A percentile compares a stretch with the other conserved stretches of the same genome.
Conservation (phyloP, 2,797 vertebrate species). For the Nannoperca australis region DNA sequence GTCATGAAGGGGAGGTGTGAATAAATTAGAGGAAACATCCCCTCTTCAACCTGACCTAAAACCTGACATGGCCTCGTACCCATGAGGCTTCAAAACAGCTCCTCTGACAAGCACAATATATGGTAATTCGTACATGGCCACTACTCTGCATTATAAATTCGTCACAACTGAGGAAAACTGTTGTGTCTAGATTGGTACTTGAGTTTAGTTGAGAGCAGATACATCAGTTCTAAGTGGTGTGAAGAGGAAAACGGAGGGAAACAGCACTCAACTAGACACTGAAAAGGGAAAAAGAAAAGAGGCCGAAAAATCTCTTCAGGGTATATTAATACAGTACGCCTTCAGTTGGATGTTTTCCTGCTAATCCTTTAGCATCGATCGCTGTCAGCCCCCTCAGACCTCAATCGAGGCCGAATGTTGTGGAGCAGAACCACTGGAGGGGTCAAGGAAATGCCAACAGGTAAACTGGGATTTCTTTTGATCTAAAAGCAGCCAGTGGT, state of each 20-base stretch:
- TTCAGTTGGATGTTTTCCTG: slow-evolving; percentile 11
- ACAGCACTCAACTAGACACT: background rate
- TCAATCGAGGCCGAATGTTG: slow-evolving; percentile 18
- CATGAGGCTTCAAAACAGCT: background rate
- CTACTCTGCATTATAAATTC: slow-evolving; percentile 16
- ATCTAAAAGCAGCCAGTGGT: background rate
- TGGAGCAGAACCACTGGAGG: slow-evolving; percentile 12
- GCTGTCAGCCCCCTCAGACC: slow-evolving; percentile 28
- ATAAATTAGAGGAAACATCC: background rate
- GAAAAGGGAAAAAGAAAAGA: slow-evolving; percentile 1
- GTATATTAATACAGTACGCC: background rate
- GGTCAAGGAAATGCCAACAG: slow-evolving; percentile 26
- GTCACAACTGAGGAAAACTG: slow-evolving; percentile 1
- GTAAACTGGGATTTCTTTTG: slow-evolving; percentile 14
- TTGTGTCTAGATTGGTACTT: slow-evolving; percentile 2
- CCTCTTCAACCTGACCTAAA: background rate
- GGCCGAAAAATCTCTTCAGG: background rate
- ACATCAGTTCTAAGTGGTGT: slow-evolving; percentile 7
- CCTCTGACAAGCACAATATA: background rate
- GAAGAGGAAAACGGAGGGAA: background rate
- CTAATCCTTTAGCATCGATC: slow-evolving; percentile 43
- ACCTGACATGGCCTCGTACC: background rate
- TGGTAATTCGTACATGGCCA: background rate
- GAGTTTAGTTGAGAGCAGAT: background rate
- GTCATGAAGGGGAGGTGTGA: background rate